Conservation (phyloP, 2,888 invertebrate genomes). For the Ephialtes manifestator region DNA sequence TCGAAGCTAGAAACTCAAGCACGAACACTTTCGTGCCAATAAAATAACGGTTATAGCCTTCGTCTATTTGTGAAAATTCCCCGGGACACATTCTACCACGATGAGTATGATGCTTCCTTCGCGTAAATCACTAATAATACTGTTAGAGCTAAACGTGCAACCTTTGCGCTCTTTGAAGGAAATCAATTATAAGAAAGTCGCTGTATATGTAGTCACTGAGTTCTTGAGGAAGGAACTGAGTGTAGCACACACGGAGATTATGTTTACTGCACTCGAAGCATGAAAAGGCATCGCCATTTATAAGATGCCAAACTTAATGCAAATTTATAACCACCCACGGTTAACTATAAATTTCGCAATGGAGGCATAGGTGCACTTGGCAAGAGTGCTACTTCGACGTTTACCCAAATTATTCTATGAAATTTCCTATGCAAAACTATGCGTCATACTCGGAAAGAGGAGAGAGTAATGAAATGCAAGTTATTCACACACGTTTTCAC, state of each 20-base stretch:
- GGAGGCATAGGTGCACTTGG: slow-evolving; percentile 35
- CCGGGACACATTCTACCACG: slow-evolving; percentile 62
- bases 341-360: slow-evolving; percentile 42
- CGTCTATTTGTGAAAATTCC: slow-evolving; percentile 68
- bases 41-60: slow-evolving; percentile 65
- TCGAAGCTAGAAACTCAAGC: slow-evolving; percentile 33
- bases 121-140: slow-evolving; percentile 58
- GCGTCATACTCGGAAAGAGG: background rate
- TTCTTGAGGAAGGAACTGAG: background rate
- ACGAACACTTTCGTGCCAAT: slow-evolving; percentile 59
- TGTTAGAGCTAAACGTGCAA: slow-evolving; percentile 7
- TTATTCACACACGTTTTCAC: background rate
- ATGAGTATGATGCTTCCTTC: slow-evolving; percentile 40
- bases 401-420: slow-evolving; percentile 16
- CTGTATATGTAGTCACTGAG: background rate
- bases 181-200: slow-evolving; percentile 47
- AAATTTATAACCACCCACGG: slow-evolving; percentile 49
- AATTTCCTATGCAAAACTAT: background rate
- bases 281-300: slow-evolving; percentile 22
- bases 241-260: background rate
- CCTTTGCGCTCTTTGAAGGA: slow-evolving; percentile 19
- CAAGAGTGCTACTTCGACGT: slow-evolving; percentile 37
- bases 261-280: slow-evolving; percentile 17
- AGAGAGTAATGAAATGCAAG: slow-evolving; percentile 1
- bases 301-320: slow-evolving; percentile 45